Evolutionary conservation across 2,797 vertebrate genomes (phyloP).

Genomic region (Heliangelus exortis): DNA sequence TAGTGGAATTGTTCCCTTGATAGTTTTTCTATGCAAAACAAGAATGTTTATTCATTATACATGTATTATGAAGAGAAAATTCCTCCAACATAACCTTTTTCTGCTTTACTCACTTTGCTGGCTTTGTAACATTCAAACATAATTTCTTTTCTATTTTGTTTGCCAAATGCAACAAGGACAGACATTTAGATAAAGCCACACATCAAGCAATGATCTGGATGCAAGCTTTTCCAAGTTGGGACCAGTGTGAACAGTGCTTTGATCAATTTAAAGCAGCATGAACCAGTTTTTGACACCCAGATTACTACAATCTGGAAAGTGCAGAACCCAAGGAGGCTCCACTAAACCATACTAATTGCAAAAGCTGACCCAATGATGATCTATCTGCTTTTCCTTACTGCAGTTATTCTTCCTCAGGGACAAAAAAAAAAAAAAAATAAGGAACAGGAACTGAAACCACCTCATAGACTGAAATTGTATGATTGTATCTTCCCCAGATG

Average conservation of each 20-base stretch:
- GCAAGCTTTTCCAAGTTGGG: background rate
- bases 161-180: background rate
- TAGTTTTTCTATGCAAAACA: background rate
- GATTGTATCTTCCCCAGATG: background rate
- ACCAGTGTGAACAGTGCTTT: background rate
- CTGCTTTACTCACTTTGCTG: background rate
- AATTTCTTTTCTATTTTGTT: slow-evolving; percentile 6
- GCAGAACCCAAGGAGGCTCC: background rate
- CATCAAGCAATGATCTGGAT: background rate
- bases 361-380: background rate
- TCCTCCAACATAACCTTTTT: background rate
- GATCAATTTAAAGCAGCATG: background rate
- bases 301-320: background rate
- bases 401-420: background rate
- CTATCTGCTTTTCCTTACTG: background rate
- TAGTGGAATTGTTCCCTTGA: slow-evolving; percentile 14
- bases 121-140: background rate
- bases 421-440: background rate
- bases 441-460: background rate
- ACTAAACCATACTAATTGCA: background rate
- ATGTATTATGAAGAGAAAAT: background rate
- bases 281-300: background rate
- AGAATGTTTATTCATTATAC: background rate
- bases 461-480: background rate
- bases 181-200: background rate